A percentile compares a stretch with the other conserved stretches of the same genome.
Conservation (phyloP, 2,797 vertebrate species). For the Esox masquinongy region DNA sequence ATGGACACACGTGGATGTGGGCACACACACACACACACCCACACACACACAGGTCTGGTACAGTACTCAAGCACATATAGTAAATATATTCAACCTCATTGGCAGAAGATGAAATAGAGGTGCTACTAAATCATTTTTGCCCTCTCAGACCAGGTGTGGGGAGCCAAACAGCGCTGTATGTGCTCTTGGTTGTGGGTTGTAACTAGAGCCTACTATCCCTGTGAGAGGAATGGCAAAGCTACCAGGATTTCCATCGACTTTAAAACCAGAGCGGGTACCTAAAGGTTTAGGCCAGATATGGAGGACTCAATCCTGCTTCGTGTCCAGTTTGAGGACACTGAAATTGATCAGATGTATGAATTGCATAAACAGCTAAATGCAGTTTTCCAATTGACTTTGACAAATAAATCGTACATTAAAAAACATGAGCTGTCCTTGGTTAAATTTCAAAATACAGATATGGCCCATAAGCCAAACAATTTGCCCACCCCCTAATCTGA, state of each 20-base stretch:
- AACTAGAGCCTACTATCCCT: constrained; percentile 7
- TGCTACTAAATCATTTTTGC: background rate
- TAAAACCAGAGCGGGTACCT: background rate
- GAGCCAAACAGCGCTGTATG: background rate
- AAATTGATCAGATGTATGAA: background rate
- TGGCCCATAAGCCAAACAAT: too few relatives aligned
- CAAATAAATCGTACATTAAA: too few relatives aligned
- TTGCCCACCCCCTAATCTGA: too few relatives aligned
- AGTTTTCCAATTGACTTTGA: too few relatives aligned
- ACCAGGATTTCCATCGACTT: background rate
- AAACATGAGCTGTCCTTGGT: too few relatives aligned
- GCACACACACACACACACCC: background rate
- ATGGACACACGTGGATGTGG: background rate
- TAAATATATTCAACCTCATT: background rate
- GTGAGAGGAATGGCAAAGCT: background rate
- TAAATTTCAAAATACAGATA: too few relatives aligned
- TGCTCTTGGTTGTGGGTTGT: background rate
- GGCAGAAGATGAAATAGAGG: background rate
- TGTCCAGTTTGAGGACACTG: background rate
- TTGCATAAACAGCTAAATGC: too few relatives aligned
- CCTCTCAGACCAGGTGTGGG: background rate
- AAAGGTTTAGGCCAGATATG: background rate
- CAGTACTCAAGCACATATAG: background rate
- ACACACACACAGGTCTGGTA: background rate
- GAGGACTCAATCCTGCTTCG: background rate